Base-by-base conservation (phyloP, 2,113 vertebrate genomes). In the Sapayoa aenigma region DNA sequence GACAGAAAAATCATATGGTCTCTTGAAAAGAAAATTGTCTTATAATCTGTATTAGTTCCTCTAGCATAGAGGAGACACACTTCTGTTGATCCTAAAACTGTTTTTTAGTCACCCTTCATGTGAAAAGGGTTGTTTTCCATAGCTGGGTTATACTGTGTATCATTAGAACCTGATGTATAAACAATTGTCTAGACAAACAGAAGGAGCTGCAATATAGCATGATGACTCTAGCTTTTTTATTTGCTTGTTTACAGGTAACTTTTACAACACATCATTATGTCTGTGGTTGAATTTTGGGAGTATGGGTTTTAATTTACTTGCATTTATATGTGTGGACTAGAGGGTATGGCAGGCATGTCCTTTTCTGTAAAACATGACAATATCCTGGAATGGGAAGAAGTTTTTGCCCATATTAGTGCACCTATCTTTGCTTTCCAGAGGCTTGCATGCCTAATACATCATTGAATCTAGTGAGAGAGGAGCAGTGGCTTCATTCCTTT, bases 161-260 rank as follows among this genome's bases (percentile, higher is more conserved):
- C 53, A 47, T 37, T 39, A 77, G n/a, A 55, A 72, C 7, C 4
- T 74, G 50, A 69, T 69, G 20, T 53, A 60, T 63, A 21, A 37
- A 42, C n/a, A 25, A 73, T 22, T 89, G 37, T 23, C n/a, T 22
- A 60, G 67, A 19, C 74, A 53, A 87, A 65, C 24, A 89, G 14
- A 44, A 94, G 58, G 53, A 89, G 31, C 16, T 93, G 24, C 46
- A 93, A 37, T 68, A 77, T 39, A 87, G 13, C n/a, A 55, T 65
- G 39, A 89, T 50, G 74, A 88, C 69, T 90, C 58, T 69, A 35
- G 7, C 47, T 78, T 92, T 87, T 96, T 87, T 69, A 60, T 84
- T 95, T 92, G 11, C 42, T 82, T 94, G 52, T 95, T 95, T 94
- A 87, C 41, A 81, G 27, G 71, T 72, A 93, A 60, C 30, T 78